Evolutionary conservation across 2,797 vertebrate genomes (phyloP), one percentile per base, ranked within the genome.

Genomic region (Syngnathus acus): DNA sequence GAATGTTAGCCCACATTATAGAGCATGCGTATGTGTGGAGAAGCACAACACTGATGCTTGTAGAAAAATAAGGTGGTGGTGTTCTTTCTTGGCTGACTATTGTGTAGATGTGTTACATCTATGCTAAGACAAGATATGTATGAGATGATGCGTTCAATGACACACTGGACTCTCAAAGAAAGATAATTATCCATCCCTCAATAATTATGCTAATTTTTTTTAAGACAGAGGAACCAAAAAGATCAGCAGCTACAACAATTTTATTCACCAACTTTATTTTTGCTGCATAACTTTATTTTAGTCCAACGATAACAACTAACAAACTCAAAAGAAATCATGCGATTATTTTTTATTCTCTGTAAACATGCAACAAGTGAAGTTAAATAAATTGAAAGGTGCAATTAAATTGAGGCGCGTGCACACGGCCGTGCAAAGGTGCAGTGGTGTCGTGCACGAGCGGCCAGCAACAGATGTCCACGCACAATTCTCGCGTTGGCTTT

Each of bases 391-490:
- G 10, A 45, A 16, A 45, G 5, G 47, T 48, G 47, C 16, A 14
- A 48, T 17, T 17, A 17, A 48, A 48, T 16, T 16, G 1, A 17
- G 47, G 47, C 47, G 47, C 47, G 47, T 48, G 47, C 23, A 58
- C 32, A 13, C 23, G 23, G 23, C 23, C 26, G 26, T 58, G 23
- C 55, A 38, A 14, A 19, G 3, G 23, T 37, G 55, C 23, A 9
- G 21, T 23, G 87, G 72, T 51, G 50, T 51, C 72, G 89, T 57
- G 72, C 77, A 76, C 75, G 91, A 91, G 92, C 91, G 69, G 88
- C 50, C 90, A 94, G 93, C 96, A 93, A 97, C 95, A 95, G 96
- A 98, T 96, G 95, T 97, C 96, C 96, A 96, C 88, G 90, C 94
- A 97, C 96, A 98, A 98, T 95, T 96, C 96, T 98, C 94, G 95